Evolutionary conservation across 2,888 invertebrate species (phyloP).

Genomic region (Invenusta paracnida): DNA sequence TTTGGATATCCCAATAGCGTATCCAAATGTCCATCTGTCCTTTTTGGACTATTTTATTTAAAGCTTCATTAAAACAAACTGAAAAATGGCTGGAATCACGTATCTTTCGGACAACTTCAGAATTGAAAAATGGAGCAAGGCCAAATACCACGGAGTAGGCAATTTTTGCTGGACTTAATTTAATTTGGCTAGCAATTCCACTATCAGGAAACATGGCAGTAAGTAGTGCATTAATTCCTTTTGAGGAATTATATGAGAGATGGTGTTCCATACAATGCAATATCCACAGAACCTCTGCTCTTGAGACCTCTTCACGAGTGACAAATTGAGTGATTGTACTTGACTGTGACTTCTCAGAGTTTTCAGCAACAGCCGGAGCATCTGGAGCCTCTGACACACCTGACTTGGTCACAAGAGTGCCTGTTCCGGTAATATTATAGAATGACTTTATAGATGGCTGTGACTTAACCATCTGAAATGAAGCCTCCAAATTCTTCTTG

Average conservation of each 20-base stretch:
- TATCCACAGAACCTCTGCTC: conserved; percentile 29
- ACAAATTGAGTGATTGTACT: conserved; percentile 27
- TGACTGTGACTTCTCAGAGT: conserved; percentile 29
- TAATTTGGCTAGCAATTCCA: conserved; percentile 29
- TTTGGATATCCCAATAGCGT: neutral
- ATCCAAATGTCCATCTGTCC: neutral
- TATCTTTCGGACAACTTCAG: neutral
- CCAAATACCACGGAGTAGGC: neutral
- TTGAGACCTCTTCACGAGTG: conserved; percentile 27
- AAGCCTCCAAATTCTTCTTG: conserved; percentile 26
- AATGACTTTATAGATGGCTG: conserved; percentile 2
- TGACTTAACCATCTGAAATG: conserved; percentile 25
- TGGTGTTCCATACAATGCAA: conserved; percentile 29
- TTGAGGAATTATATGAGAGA: conserved; percentile 29
- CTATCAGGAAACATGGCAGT: conserved; percentile 25
- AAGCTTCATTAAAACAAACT: neutral
- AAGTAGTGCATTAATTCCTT: conserved; percentile 23
- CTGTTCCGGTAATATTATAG: conserved; percentile 29
- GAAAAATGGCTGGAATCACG: neutral
- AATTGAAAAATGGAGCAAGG: neutral
- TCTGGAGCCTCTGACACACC: conserved; percentile 18
- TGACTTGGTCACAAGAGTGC: conserved; percentile 29
- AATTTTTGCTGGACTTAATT: neutral
- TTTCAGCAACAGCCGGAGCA: conserved; percentile 26
- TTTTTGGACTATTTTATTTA: neutral